These are phyloP conservation scores for Eupristina koningsbergeri DNA, from an alignment of 1,140 invertebrate genomes.

Conservation along the genomic window DNA sequence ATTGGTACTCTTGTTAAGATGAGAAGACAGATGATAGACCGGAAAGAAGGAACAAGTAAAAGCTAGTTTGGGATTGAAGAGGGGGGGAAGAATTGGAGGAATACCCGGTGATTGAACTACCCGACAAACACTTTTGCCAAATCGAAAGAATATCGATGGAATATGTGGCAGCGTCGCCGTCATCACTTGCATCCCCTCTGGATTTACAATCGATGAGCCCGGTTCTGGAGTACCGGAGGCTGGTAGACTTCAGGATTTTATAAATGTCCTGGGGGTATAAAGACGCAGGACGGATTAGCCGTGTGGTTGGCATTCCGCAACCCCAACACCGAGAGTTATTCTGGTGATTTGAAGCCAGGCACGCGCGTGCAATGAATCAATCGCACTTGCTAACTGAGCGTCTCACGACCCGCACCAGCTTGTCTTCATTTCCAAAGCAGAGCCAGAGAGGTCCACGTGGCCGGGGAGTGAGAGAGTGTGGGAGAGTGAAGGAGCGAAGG, in stretches of 20 bases:
- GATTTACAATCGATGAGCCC: constrained; percentile 39
- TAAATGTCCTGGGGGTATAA: constrained; percentile 67
- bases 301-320: constrained; percentile 60
- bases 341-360: constrained; percentile 68
- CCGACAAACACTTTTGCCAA: background rate
- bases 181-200: background rate
- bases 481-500: background rate
- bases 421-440: constrained; percentile 4
- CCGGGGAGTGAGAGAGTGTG: background rate
- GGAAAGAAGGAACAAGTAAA: no score
- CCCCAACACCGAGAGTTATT: constrained; percentile 61
- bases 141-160: background rate
- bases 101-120: background rate
- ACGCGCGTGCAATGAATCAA: constrained; percentile 70
- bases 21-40: no score
- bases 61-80: background rate
- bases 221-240: no score
- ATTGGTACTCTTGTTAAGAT: no score
- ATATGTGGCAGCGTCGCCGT: background rate
- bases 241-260: constrained; percentile 54
- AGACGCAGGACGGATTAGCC: constrained; percentile 67
- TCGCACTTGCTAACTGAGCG: constrained; percentile 49
- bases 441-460: background rate
- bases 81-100: no score
- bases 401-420: background rate